phyloP scores from a whole-genome alignment of 2,113 vertebrate genomes.

The Callospermophilus lateralis region DNA sequence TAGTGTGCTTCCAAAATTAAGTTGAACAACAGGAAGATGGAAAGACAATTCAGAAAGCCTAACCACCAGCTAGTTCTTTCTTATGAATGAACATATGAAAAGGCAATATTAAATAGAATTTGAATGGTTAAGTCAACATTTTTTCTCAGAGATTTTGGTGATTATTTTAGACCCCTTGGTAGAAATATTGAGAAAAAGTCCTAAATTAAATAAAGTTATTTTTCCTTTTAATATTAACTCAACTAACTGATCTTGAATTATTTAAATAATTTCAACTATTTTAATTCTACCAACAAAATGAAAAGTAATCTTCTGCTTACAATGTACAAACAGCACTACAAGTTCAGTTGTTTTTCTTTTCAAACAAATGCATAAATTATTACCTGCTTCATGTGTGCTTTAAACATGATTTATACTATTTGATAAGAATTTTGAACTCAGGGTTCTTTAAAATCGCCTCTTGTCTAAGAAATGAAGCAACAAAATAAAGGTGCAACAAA shows the following conservation, averaged over 20 bases:
- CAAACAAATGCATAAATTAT: background rate
- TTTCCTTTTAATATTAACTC: background rate
- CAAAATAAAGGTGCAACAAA: background rate
- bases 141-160: constrained; percentile 45
- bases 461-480: background rate
- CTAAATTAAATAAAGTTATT: background rate
- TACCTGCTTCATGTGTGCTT: background rate
- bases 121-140: background rate
- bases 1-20: background rate
- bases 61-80: background rate
- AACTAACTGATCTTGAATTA: background rate
- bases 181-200: constrained; percentile 19
- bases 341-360: background rate
- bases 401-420: background rate
- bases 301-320: background rate
- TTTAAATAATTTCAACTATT: constrained; percentile 33
- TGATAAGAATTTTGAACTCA: background rate
- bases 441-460: constrained; percentile 22
- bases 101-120: background rate
- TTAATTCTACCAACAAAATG: background rate
- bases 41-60: constrained; percentile 30
- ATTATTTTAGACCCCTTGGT: background rate
- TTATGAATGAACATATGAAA: constrained; percentile 5
- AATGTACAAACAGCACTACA: background rate
- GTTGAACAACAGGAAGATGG: background rate